These are phyloP conservation scores for Delichon dasypus DNA, from an alignment of 2,797 vertebrate species.

Conservation along the genomic window DNA sequence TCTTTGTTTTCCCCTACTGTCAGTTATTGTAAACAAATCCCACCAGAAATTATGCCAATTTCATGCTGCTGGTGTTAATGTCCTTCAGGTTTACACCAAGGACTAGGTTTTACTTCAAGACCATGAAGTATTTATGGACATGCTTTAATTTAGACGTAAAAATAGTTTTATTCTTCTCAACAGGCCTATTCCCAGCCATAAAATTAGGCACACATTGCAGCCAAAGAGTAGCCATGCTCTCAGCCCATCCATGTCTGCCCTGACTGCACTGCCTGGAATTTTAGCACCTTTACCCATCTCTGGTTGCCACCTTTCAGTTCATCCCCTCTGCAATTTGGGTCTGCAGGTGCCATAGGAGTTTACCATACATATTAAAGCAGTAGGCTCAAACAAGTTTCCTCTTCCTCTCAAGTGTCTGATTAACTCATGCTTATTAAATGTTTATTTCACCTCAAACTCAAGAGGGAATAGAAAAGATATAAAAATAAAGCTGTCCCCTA, in stretches of 20 bases:
- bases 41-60: not conserved
- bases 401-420: not conserved
- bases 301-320: not conserved
- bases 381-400: not conserved
- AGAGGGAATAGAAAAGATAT: not conserved
- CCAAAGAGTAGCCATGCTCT: not conserved
- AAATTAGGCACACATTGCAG: not conserved
- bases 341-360: not conserved
- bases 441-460: not conserved
- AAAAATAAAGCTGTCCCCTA: not conserved
- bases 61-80: not conserved
- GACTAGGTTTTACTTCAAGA: not conserved
- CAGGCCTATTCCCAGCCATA: not conserved
- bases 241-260: not conserved
- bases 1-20: not conserved
- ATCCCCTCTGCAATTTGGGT: not conserved
- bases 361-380: not conserved
- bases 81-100: not conserved
- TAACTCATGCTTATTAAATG: not conserved
- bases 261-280: not conserved
- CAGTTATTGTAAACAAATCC: not conserved
- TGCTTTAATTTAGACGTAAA: not conserved
- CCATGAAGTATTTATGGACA: not conserved
- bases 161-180: not conserved
- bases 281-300: not conserved